Percentiles rank a stretch among this genome's conserved stretches.
Evolutionary conservation across 2,797 vertebrate genomes (phyloP).

Genomic region (Schizopygopsis pylzovi): DNA sequence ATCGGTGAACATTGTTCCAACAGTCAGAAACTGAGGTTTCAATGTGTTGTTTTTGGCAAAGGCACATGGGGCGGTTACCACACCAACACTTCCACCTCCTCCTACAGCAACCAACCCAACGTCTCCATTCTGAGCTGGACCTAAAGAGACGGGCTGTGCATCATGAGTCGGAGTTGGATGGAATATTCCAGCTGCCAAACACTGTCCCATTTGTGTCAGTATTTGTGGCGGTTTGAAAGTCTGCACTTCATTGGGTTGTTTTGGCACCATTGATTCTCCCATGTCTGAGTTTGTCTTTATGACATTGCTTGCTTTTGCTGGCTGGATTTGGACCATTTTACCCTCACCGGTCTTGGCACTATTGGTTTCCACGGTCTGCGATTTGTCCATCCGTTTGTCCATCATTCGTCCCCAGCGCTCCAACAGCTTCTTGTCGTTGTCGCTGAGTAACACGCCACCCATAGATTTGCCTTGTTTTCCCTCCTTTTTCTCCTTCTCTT

Average conservation of each 20-base stretch:
- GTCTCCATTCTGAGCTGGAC: constrained; percentile 71
- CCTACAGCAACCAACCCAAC: constrained; percentile 64
- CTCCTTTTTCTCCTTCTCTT: constrained; percentile 87
- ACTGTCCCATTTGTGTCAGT: constrained; percentile 49
- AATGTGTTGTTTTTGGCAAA: constrained; percentile 72
- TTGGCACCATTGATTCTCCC: constrained; percentile 64
- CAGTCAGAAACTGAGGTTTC: constrained; percentile 69
- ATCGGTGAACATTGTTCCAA: constrained; percentile 67
- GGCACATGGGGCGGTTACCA: constrained; percentile 64
- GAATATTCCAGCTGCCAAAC: constrained; percentile 66
- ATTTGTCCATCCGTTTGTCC: constrained; percentile 76
- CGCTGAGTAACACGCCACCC: constrained; percentile 87
- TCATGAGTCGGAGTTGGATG: constrained; percentile 66
- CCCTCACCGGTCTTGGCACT: constrained; percentile 66
- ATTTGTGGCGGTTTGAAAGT: constrained; percentile 55
- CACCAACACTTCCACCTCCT: constrained; percentile 60
- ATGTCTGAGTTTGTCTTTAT: constrained; percentile 65
- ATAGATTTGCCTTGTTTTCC: constrained; percentile 81
- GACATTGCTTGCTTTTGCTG: constrained; percentile 55
- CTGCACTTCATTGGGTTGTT: constrained; percentile 61
- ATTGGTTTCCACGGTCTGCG: constrained; percentile 61
- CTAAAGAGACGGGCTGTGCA: constrained; percentile 68
- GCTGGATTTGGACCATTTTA: constrained; percentile 63
- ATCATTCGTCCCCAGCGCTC: constrained; percentile 93
- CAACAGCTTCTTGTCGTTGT: constrained; percentile 90